A percentile compares a stretch with the other conserved stretches of the same genome.
These are phyloP conservation scores for Nymphicus hollandicus DNA, from an alignment of 2,113 vertebrate genomes.

Conservation along the genomic window DNA sequence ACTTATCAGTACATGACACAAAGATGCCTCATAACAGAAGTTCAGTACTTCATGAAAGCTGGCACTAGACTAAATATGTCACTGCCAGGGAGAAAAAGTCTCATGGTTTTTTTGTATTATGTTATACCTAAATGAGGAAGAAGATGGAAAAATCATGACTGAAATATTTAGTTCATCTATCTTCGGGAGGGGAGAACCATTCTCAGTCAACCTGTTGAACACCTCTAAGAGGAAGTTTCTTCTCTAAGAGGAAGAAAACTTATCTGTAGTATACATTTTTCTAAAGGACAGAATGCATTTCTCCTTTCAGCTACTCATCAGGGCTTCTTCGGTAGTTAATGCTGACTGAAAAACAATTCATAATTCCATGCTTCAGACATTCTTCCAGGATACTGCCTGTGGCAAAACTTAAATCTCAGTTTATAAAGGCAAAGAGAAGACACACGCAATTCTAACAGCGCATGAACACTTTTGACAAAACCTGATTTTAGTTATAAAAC, in stretches of 20 bases:
- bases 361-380: not conserved
- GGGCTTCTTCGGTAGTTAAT: not conserved
- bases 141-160: not conserved
- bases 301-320: not conserved
- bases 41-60: not conserved
- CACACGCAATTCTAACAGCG: rapidly evolving
- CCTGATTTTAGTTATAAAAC: not conserved
- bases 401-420: not conserved
- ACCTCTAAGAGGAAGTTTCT: not conserved
- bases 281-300: not conserved
- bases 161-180: not conserved
- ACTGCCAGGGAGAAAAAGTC: not conserved
- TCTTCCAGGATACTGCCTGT: not conserved
- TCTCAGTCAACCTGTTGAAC: not conserved
- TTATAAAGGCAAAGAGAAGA: not conserved
- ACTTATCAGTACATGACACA: not conserved
- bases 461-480: not conserved
- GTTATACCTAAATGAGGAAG: not conserved
- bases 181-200: not conserved
- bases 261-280: not conserved
- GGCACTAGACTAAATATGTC: not conserved
- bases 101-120: not conserved
- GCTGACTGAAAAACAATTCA: not conserved
- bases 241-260: not conserved
- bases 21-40: not conserved